Percentiles rank a stretch among this genome's conserved stretches.
Evolutionary conservation across 1,140 invertebrate species (phyloP).

Genomic region (Zaprionus gabonicus): DNA sequence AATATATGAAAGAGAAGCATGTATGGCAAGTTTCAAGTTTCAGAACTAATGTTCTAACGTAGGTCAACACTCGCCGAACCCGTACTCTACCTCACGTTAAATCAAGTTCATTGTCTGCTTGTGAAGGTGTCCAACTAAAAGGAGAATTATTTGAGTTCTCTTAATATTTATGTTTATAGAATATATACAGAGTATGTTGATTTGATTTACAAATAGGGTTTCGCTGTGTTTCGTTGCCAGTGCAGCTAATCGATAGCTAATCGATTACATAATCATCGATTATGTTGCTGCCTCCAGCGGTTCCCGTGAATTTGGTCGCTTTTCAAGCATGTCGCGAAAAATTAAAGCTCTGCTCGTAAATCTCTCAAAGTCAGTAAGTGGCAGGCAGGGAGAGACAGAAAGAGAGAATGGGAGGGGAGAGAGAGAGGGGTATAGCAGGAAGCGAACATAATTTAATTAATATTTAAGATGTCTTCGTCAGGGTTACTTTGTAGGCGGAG

Average conservation of each 20-base stretch:
- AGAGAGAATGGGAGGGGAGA: constrained; percentile 1
- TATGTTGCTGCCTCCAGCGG: not conserved
- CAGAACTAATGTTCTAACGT: too few relatives aligned
- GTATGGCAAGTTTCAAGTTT: too few relatives aligned
- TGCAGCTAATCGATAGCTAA: not conserved
- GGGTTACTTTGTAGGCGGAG: constrained; percentile 25
- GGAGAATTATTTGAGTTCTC: too few relatives aligned
- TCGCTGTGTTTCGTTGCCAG: not conserved
- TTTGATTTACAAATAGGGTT: too few relatives aligned
- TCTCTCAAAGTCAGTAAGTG: constrained; percentile 20
- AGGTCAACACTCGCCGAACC: too few relatives aligned
- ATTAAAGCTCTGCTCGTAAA: constrained; percentile 26
- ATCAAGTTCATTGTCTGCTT: too few relatives aligned
- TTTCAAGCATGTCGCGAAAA: not conserved
- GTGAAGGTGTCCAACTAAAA: too few relatives aligned
- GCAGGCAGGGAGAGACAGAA: not conserved
- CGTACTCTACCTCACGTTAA: too few relatives aligned
- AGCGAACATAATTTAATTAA: constrained; percentile 61
- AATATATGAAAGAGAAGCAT: too few relatives aligned
- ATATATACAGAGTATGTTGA: too few relatives aligned
- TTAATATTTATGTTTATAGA: too few relatives aligned
- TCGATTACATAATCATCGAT: not conserved
- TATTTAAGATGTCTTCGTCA: constrained; percentile 53
- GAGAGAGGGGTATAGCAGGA: not conserved
- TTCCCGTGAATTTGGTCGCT: not conserved